These are phyloP conservation scores for Eristalinus aeneus DNA, from an alignment of 2,888 invertebrate genomes.

Conservation along the genomic window DNA sequence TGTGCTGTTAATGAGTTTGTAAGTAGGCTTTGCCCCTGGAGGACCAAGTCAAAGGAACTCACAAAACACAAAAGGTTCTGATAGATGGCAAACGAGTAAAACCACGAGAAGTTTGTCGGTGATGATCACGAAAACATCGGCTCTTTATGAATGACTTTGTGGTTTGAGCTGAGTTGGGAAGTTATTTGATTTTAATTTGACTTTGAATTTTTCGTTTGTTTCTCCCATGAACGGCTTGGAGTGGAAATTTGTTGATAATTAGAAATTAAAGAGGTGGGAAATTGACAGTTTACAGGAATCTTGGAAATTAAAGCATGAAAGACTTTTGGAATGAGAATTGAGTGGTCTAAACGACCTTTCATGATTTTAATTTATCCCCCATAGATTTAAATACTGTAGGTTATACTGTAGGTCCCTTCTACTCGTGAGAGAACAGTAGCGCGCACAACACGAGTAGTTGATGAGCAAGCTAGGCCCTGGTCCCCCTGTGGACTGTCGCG, in stretches of 20 bases:
- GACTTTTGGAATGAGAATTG: background rate
- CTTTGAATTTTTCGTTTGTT: slow-evolving; percentile 9
- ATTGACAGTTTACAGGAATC: background rate
- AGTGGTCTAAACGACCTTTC: too few species aligned
- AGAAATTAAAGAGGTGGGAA: slow-evolving; percentile 6
- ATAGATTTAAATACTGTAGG: too few species aligned
- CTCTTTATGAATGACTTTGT: background rate
- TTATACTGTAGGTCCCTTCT: too few species aligned
- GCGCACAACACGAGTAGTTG: too few species aligned
- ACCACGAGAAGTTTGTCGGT: background rate
- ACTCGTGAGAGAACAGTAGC: too few species aligned
- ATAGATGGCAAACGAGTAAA: background rate
- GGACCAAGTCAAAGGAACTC: background rate
- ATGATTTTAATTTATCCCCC: too few species aligned
- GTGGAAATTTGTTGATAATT: slow-evolving; percentile 12
- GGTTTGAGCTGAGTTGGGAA: background rate
- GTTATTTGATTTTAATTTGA: slow-evolving; percentile 35
- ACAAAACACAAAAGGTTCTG: background rate
- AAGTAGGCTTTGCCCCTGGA: slow-evolving; percentile 27
- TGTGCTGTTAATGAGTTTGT: slow-evolving; percentile 65
- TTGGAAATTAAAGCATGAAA: too few species aligned
- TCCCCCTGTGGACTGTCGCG: too few species aligned
- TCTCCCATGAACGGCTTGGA: background rate
- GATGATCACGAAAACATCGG: slow-evolving; percentile 1
- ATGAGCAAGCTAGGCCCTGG: too few species aligned